Evolutionary conservation across 2,888 invertebrate genomes (phyloP), one percentile per base, ranked within the genome.

Genomic region (Lasioglossum morio): DNA sequence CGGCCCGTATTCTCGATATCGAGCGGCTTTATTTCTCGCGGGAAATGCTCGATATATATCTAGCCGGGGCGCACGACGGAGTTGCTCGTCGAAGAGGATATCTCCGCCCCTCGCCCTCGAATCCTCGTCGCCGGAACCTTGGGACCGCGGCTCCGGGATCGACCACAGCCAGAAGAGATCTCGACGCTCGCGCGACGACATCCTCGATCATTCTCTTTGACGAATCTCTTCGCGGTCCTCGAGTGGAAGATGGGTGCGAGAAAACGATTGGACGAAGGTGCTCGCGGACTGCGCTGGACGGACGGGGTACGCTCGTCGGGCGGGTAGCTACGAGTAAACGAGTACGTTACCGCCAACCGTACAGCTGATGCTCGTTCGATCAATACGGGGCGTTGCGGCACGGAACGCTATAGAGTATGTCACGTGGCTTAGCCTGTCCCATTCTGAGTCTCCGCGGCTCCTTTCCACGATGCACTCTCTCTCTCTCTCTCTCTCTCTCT

Each of bases 341-440:
- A 69, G 69, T 69, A 69, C 69, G 91, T 92, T 92, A 91, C 91
- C 91, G 88, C 89, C 92, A 90, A 90, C 92, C 90, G 88, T 92
- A 92, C 93, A 92, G 92, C 93, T 93, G 93, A 93, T 93, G 92
- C 89, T 91, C 89, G 85, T 90, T 83, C 94, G 94, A 94, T 94
- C 94, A 94, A 94, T 94, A 94, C 93, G 87, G 91, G 92, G 92
- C 94, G 93, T 94, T 94, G 94, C 94, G 94, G 94, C 93, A 94
- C 89, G 91, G 84, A 89, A 91, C 91, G 91, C 91, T 93, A 89
- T 93, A 92, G 88, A 89, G 87, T 89, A 90, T 84, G 91, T 93
- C 93, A 93, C 92, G 93, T 93, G 92, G 92, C 89, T 91, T 87
- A 92, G 86, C 87, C 89, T 90, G 87, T 91, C 91, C 88, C 91